Conservation (phyloP, 2,113 vertebrate genomes). For the Triplophysa siluroides region DNA sequence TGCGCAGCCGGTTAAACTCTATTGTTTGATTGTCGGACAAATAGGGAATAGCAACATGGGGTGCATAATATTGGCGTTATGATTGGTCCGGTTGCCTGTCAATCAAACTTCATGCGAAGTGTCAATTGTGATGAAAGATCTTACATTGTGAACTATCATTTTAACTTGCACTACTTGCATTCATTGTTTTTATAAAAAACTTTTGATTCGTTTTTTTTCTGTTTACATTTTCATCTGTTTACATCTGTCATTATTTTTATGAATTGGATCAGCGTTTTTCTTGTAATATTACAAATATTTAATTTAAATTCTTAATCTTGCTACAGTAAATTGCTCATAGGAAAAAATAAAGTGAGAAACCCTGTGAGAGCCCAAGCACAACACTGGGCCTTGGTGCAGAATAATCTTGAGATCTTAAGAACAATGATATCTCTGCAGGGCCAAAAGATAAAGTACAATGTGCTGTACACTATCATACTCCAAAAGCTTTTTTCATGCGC, state of each 20-base stretch:
- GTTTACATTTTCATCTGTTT: not conserved
- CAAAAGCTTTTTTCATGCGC: slow-evolving; percentile 26
- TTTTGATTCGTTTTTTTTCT: too few relatives aligned
- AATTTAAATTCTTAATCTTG: not conserved
- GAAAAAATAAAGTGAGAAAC: not conserved
- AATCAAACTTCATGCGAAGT: too few relatives aligned
- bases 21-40: too few relatives aligned
- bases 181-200: too few relatives aligned
- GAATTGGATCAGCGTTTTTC: not conserved
- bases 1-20: too few relatives aligned
- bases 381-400: not conserved
- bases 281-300: not conserved
- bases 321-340: not conserved
- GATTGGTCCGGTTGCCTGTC: too few relatives aligned
- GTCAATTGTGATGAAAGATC: too few relatives aligned
- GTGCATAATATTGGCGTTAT: too few relatives aligned
- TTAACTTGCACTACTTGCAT: too few relatives aligned
- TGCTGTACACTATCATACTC: not conserved
- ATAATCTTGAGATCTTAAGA: not conserved
- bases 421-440: not conserved
- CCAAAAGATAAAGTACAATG: slow-evolving; percentile 5
- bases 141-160: too few relatives aligned
- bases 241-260: not conserved
- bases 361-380: not conserved
- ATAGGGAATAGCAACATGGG: too few relatives aligned